Evolutionary conservation across 2,113 vertebrate species (phyloP).

Genomic region (Circaetus cinerascens): DNA sequence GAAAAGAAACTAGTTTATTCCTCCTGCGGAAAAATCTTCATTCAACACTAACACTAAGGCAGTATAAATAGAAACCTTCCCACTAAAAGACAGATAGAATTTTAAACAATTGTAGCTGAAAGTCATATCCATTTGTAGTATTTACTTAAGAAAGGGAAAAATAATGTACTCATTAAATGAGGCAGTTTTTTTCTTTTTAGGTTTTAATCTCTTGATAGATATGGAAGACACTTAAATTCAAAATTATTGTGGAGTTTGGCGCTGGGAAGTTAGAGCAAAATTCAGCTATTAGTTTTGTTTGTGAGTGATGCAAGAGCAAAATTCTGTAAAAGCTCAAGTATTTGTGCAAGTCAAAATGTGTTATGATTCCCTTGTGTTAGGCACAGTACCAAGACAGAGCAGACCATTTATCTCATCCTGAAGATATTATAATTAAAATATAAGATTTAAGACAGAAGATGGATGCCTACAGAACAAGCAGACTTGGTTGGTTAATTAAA

Average conservation of each 20-base stretch:
- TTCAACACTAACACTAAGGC: not conserved
- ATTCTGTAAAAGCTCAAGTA: not conserved
- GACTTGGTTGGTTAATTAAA: not conserved
- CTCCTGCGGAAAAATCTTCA: slow-evolving; percentile 30
- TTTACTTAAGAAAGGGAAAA: slow-evolving; percentile 29
- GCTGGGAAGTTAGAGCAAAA: not conserved
- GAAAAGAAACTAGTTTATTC: slow-evolving; percentile 33
- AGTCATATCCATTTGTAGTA: not conserved
- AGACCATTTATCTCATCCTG: not conserved
- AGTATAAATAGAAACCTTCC: slow-evolving; percentile 31
- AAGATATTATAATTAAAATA: not conserved
- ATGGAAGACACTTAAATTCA: not conserved
- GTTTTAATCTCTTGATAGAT: not conserved
- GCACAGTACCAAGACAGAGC: not conserved
- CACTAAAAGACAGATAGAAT: not conserved
- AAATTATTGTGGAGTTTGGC: not conserved
- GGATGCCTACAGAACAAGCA: not conserved
- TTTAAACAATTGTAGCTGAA: slow-evolving; percentile 32
- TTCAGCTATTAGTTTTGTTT: not conserved
- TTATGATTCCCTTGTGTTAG: not conserved
- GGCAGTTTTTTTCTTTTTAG: not conserved
- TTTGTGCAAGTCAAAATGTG: not conserved
- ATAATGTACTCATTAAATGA: not conserved
- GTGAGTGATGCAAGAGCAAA: not conserved
- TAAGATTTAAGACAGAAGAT: not conserved